Conservation (phyloP, 64 coral and sea anemone genomes). For the Dendrophyllia cribrosa region DNA sequence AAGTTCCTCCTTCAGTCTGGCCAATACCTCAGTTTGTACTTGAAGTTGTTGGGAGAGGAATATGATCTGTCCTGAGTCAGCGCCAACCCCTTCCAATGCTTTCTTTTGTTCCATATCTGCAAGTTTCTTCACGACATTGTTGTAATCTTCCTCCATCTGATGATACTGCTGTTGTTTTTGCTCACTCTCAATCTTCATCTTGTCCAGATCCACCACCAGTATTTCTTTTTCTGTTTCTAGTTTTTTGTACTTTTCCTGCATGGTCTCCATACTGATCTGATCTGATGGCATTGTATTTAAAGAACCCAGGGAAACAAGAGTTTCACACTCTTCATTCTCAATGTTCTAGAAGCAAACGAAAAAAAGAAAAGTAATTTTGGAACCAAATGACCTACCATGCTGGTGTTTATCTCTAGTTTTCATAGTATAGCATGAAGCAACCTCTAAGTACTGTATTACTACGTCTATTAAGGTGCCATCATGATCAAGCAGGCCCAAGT, state of each 20-base stretch:
- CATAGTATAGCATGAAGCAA: too few relatives aligned
- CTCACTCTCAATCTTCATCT: conserved; percentile 22
- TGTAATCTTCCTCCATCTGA: conserved; percentile 8
- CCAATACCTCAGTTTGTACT: conserved; percentile 1
- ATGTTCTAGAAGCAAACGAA: neutral
- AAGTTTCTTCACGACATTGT: neutral
- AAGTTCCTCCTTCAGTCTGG: neutral
- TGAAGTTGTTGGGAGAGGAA: neutral
- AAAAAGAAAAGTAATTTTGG: neutral
- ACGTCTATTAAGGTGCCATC: too few relatives aligned
- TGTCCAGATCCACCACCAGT: conserved; percentile 17
- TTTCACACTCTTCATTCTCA: conserved; percentile 2
- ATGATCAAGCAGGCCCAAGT: too few relatives aligned
- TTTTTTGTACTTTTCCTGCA: neutral
- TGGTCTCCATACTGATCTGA: neutral
- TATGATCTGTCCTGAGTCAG: neutral
- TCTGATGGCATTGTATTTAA: neutral
- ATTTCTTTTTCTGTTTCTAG: conserved; percentile 50
- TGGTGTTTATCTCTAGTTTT: too few relatives aligned
- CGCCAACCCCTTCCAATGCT: neutral
- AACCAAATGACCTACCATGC: too few relatives aligned
- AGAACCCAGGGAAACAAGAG: conserved; percentile 3
- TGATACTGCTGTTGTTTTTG: conserved; percentile 8
- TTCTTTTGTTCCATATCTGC: neutral
- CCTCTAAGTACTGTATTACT: too few relatives aligned